Evolutionary conservation across 1,140 invertebrate species (phyloP), one percentile per base, ranked within the genome.

Genomic region (Drosophila chauvacae): DNA sequence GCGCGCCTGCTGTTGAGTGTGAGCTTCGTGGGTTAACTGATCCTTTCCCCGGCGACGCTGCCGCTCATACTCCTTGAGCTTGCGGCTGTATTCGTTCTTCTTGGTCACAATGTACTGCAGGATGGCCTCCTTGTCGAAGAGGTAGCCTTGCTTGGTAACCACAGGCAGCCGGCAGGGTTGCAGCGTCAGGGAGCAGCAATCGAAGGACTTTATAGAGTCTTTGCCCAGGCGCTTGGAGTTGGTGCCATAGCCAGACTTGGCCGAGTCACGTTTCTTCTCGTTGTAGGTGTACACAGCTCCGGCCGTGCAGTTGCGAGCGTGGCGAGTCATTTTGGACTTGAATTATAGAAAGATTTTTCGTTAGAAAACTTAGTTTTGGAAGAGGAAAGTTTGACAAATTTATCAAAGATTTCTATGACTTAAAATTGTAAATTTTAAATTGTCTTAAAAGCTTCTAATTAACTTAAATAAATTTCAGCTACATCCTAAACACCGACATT

Each of bases 251-350:
- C 98, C 98, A 16, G 97, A 98, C n/a, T 96, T 95, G 58, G 96
- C 95, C 10, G 97, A 97, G 92, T 99, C 99, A 91, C 98, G 99
- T 91, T 98, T 97, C 92, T 98, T 98, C 91, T 99, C 99, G 91
- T 99, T 97, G 91, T 99, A 99, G 0, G 98, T 99, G 91, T 99
- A 99, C 42, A 99, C 98, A 20, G 98, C 97, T 59, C 98, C 98
- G 16, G 98, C 98, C 1, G 99, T 99, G 87, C 98, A 98, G 94
- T 99, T 99, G 92, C 97, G 96, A 6, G 97, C 98, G 91, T 99
- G 99, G 63, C 99, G 93, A 0, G 97, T 98, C 97, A 98, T 98
- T 23, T 64, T 45, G 6, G 3, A 2, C 33, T 45, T 2, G 16
- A 26, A 4, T 45, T 45, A 2, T 16, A 20, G 41, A 47, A 6